phyloP scores from a whole-genome alignment of 2,113 vertebrate genomes.

The Grammomys dolichurus region DNA sequence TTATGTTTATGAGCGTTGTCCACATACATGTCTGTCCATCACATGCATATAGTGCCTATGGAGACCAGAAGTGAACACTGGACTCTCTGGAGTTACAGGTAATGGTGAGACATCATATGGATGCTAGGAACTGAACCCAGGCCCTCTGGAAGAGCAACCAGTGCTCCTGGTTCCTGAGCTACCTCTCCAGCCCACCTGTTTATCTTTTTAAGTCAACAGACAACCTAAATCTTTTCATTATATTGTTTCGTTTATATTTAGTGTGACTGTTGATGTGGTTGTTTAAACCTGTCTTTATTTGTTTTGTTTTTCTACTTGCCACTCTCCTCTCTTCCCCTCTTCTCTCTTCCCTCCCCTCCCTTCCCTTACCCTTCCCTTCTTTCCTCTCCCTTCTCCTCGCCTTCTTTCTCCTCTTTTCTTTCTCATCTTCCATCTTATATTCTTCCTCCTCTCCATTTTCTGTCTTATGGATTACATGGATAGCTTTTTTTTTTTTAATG shows the following conservation, averaged over 20 bases:
- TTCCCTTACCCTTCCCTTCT: too few species aligned
- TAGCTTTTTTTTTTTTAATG: not conserved
- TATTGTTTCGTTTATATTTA: slow-evolving; percentile 26
- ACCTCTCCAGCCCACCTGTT: not conserved
- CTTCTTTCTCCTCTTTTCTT: too few species aligned
- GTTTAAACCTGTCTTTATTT: not conserved
- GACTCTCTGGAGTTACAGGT: not conserved
- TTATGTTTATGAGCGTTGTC: not conserved
- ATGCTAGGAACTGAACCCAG: not conserved
- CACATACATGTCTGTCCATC: too few species aligned
- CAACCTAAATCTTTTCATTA: not conserved
- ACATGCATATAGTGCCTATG: too few species aligned
- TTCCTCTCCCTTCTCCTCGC: not conserved
- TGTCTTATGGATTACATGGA: not conserved
- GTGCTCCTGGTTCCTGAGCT: not conserved
- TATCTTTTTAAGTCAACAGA: not conserved
- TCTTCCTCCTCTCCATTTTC: not conserved
- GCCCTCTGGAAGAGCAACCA: not conserved
- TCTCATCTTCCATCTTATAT: not conserved
- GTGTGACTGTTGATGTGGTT: not conserved
- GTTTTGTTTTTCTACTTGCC: not conserved
- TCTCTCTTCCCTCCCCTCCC: too few species aligned
- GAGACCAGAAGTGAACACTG: not conserved
- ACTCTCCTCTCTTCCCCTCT: not conserved
- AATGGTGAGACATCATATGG: not conserved